phyloP scores from a whole-genome alignment of 1,140 invertebrate species.

The Drosophila nigromelanica region DNA sequence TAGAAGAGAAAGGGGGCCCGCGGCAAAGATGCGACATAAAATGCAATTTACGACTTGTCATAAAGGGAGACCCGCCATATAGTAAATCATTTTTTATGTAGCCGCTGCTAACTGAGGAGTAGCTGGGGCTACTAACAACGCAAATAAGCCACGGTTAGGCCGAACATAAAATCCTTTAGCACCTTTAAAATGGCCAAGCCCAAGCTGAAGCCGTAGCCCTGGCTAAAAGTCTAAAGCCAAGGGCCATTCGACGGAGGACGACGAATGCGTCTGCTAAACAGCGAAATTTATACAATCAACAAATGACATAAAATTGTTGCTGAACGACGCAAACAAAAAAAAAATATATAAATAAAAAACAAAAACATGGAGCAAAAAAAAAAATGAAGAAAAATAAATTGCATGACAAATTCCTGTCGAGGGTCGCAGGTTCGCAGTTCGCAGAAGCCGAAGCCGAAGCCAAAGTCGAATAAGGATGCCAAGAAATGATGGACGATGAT shows the following conservation, averaged over 20 bases:
- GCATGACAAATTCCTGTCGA: constrained; percentile 73
- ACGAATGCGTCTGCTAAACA: constrained; percentile 60
- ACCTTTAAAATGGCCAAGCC: constrained; percentile 67
- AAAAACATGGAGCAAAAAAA: constrained; percentile 9
- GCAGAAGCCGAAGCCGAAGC: constrained; percentile 3
- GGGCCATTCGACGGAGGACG: constrained; percentile 27
- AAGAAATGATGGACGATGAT: constrained; percentile 77
- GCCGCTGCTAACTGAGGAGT: constrained; percentile 36
- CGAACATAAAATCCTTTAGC: constrained; percentile 80
- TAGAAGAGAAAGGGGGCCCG: constrained; percentile 13
- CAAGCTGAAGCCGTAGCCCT: constrained; percentile 1
- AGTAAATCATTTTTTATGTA: constrained; percentile 82
- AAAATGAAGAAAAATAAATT: constrained; percentile 60
- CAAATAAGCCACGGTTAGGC: constrained; percentile 77
- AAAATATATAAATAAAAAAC: constrained; percentile 14
- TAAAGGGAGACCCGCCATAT: constrained; percentile 78
- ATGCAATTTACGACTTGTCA: constrained; percentile 81
- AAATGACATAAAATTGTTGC: constrained; percentile 78
- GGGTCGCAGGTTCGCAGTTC: constrained; percentile 15
- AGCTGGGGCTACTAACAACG: constrained; percentile 69
- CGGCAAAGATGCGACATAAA: constrained; percentile 72
- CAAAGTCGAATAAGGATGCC: constrained; percentile 34
- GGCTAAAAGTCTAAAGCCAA: constrained; percentile 18
- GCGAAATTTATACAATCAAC: constrained; percentile 80
- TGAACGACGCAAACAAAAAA: constrained; percentile 45